phyloP scores from a whole-genome alignment of 1,140 invertebrate genomes.

The Reticulitermes speratus region DNA sequence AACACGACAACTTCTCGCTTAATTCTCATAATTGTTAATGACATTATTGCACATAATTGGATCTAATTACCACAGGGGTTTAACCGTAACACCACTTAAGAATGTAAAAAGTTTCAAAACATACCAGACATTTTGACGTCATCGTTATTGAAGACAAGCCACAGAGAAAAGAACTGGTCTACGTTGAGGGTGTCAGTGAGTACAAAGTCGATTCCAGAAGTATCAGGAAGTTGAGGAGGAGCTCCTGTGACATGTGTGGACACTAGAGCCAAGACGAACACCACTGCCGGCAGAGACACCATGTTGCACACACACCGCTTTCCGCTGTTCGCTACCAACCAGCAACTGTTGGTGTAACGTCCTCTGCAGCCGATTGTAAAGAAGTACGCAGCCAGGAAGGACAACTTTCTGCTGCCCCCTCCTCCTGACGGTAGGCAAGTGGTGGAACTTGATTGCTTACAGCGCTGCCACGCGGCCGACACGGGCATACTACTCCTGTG shows the following conservation, averaged over 20 bases:
- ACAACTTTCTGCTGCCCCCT: not conserved
- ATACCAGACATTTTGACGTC: conserved; percentile 53
- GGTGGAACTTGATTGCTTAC: not conserved
- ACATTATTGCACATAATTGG: too few species aligned
- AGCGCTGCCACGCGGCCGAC: conserved; percentile 8
- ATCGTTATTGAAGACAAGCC: conserved; percentile 55
- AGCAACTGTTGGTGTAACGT: not conserved
- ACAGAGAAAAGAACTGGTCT: conserved; percentile 55
- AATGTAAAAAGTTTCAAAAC: not conserved
- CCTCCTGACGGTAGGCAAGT: not conserved
- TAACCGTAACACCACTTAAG: too few species aligned
- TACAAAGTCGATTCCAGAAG: conserved; percentile 51
- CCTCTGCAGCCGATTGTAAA: not conserved
- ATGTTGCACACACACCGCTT: not conserved
- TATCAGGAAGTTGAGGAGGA: conserved; percentile 48
- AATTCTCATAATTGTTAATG: too few species aligned
- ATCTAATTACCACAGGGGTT: too few species aligned
- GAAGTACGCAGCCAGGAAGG: not conserved
- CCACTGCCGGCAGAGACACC: not conserved
- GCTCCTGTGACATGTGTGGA: conserved; percentile 28
- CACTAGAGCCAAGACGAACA: not conserved
- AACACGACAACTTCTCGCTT: too few species aligned
- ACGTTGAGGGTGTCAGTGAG: conserved; percentile 50
- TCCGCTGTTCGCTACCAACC: not conserved
- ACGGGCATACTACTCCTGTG: not conserved